Percentiles rank a stretch among this genome's conserved stretches.
phyloP scores from a whole-genome alignment of 2,797 vertebrate species.

The Luscinia megarhynchos region DNA sequence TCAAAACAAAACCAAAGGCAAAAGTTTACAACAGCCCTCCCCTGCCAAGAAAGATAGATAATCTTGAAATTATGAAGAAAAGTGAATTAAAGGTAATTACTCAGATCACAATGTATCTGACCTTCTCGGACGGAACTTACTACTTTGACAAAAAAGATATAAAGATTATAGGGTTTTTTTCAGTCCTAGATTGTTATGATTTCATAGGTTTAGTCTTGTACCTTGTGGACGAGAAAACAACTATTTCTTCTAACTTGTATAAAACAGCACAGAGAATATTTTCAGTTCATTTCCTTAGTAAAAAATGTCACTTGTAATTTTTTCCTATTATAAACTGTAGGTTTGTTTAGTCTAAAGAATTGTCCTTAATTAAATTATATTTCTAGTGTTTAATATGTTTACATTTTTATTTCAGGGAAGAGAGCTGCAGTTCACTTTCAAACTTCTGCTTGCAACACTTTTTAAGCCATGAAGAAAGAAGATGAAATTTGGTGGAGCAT shows the following conservation, averaged over 20 bases:
- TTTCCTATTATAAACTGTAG: background rate
- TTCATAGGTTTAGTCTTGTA: background rate
- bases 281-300: background rate
- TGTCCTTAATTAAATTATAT: slow-evolving; percentile 58
- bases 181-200: background rate
- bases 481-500: slow-evolving; percentile 53
- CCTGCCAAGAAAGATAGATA: rapidly evolving
- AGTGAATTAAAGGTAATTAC: background rate
- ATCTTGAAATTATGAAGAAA: background rate
- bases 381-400: slow-evolving; percentile 64
- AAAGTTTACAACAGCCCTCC: no score
- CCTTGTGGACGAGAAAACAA: background rate
- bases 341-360: slow-evolving; percentile 52
- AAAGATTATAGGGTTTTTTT: background rate
- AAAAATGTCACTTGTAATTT: slow-evolving; percentile 3
- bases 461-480: slow-evolving; percentile 30
- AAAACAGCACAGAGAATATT: background rate
- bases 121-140: background rate
- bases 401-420: slow-evolving; percentile 46
- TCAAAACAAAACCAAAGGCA: no score
- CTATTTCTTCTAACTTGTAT: background rate
- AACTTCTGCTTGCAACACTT: slow-evolving; percentile 1
- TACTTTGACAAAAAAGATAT: background rate
- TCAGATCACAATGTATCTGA: background rate
- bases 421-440: slow-evolving; percentile 12